Evolutionary conservation across 2,797 vertebrate genomes (phyloP), one percentile per base, ranked within the genome.

Genomic region (Paedocypris micromegethes): DNA sequence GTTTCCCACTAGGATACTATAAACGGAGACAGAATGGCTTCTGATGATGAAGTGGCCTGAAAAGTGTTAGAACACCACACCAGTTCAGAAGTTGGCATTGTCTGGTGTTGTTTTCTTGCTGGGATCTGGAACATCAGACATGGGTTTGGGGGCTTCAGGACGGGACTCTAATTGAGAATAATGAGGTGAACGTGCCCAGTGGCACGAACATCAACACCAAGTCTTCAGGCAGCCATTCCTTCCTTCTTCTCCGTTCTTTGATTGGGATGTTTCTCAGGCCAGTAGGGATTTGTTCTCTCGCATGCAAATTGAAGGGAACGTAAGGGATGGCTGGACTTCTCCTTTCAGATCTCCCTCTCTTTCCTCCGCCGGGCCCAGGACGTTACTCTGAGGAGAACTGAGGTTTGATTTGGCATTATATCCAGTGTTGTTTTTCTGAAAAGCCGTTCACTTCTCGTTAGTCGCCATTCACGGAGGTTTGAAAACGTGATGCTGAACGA

Each of bases 111-210:
- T 54, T 40, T 42, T 53, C 47, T 9, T 47, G 37, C 37, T 60
- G 57, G 23, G 57, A 60, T 47, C 9, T 46, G 40, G 49, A 9
- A 60, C 57, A 9, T 46, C 42, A 46, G 38, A 59, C 42, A 52
- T 58, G 37, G n/a, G 9, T 43, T 4, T 3, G 52, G 51, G 41
- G 48, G 48, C 39, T 53, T 60, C 23, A 40, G 49, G 47, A 47
- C 46, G 5, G 46, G 57, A 60, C 46, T 42, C 23, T 47, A 60
- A 68, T 60, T 60, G 50, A 60, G 49, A 9, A 3, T 68, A 68
- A 68, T 68, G 57, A 68, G n/a, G 43, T 45, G 38, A 60, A 68
- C 6, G 2, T 4, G 43, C 42, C 38, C 43, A 9, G 43, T 46
- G n/a, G 49, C 38, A 37, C 37, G 66, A 7, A 68, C 46, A 60